These are phyloP conservation scores for Sphecodes monilicornis DNA, from an alignment of 2,888 invertebrate species.

Conservation along the genomic window DNA sequence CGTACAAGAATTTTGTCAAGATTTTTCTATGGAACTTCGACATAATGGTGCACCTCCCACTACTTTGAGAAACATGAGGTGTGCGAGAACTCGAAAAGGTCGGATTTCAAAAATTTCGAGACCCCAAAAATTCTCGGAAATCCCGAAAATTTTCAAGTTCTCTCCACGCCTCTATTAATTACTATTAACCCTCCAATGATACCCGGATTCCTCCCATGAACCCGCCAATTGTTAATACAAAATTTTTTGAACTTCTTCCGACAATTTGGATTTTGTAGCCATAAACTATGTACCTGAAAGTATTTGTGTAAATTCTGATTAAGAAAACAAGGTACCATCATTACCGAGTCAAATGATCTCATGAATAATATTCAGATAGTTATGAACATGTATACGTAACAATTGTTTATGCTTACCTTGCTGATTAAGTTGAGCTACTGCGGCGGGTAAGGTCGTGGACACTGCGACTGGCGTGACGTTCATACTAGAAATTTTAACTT, in stretches of 20 bases:
- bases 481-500: slow-evolving; percentile 87
- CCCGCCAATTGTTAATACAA: background rate
- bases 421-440: slow-evolving; percentile 87
- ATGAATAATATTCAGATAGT: slow-evolving; percentile 12
- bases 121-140: background rate
- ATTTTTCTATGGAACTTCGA: slow-evolving; percentile 15
- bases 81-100: background rate
- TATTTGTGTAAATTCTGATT: slow-evolving; percentile 2
- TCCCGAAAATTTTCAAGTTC: background rate
- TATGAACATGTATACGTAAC: background rate
- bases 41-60: slow-evolving; percentile 27
- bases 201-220: background rate
- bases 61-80: slow-evolving; percentile 24
- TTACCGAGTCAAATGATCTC: background rate
- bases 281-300: background rate
- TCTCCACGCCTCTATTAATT: background rate
- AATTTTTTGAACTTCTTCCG: background rate
- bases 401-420: slow-evolving; percentile 84
- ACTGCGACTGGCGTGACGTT: slow-evolving; percentile 87
- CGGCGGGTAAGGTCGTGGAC: slow-evolving; percentile 87
- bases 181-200: background rate
- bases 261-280: background rate
- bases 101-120: too few species aligned
- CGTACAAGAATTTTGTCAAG: background rate
- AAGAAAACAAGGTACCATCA: background rate